A percentile compares a stretch with the other conserved stretches of the same genome.
Conservation (phyloP, 2,113 vertebrate genomes). For the Nematolebias whitei region DNA sequence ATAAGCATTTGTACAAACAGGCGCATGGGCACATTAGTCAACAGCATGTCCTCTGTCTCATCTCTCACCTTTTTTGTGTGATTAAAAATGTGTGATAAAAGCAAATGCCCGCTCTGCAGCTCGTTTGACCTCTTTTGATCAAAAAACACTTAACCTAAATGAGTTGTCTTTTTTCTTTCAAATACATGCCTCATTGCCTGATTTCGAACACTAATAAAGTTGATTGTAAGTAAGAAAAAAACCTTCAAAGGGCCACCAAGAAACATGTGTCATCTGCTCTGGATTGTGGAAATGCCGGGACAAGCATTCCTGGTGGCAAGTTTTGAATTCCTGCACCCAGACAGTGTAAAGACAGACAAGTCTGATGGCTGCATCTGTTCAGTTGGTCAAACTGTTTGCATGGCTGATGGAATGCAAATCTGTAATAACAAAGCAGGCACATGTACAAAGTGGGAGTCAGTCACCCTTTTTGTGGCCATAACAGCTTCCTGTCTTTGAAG, state of each 20-base stretch:
- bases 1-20: conserved; percentile 32
- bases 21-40: conserved; percentile 10
- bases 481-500: too few species aligned
- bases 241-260: conserved; percentile 29
- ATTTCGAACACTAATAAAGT: conserved; percentile 31
- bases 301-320: conserved; percentile 50
- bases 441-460: background rate
- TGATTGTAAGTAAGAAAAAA: conserved; percentile 39
- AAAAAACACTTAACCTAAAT: conserved; percentile 37
- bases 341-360: conserved; percentile 25
- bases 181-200: conserved; percentile 36
- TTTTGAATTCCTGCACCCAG: conserved; percentile 54
- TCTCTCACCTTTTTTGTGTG: conserved; percentile 19
- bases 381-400: conserved; percentile 48
- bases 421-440: background rate
- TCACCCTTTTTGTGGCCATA: too few species aligned
- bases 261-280: conserved; percentile 52
- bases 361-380: conserved; percentile 47
- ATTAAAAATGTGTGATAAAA: conserved; percentile 37
- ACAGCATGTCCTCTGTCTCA: conserved; percentile 30
- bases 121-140: conserved; percentile 25
- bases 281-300: conserved; percentile 51
- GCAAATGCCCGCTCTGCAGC: conserved; percentile 22
- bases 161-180: conserved; percentile 10
- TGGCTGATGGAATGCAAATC: conserved; percentile 36